Percentiles rank a stretch among this genome's conserved stretches.
Conservation (phyloP, 2,888 invertebrate genomes). For the Elysia crispata region DNA sequence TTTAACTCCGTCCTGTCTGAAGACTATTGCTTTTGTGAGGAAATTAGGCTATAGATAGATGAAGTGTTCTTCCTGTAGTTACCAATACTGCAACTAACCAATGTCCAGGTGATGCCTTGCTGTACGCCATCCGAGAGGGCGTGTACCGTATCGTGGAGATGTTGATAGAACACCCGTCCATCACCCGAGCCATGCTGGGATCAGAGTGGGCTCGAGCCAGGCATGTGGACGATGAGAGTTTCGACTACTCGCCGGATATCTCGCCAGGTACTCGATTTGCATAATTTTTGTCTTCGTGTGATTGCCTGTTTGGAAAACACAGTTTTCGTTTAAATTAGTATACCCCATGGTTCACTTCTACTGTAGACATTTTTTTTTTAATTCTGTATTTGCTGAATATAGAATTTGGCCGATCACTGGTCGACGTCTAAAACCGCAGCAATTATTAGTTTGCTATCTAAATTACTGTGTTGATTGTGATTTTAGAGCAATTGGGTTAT, state of each 20-base stretch:
- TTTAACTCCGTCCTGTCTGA: too few relatives aligned
- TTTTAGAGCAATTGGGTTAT: too few relatives aligned
- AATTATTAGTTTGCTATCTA: too few relatives aligned
- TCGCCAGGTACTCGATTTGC: conserved; percentile 58
- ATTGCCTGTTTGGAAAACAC: not conserved
- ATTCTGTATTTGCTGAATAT: too few relatives aligned
- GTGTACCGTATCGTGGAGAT: conserved; percentile 80
- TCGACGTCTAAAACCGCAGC: too few relatives aligned
- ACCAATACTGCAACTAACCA: too few relatives aligned
- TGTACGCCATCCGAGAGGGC: conserved; percentile 80
- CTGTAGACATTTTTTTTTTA: not conserved
- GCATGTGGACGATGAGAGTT: conserved; percentile 77
- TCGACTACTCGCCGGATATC: conserved; percentile 80
- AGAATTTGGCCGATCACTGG: too few relatives aligned
- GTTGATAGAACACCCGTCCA: conserved; percentile 80
- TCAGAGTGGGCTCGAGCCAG: conserved; percentile 79
- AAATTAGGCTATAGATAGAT: too few relatives aligned
- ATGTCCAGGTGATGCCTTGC: conserved; percentile 78
- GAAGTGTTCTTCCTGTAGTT: too few relatives aligned
- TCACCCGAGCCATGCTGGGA: conserved; percentile 79
- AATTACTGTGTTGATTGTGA: too few relatives aligned
- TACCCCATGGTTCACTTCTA: not conserved
- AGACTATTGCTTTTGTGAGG: too few relatives aligned
- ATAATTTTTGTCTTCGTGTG: not conserved
- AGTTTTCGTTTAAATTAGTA: too few relatives aligned